These are phyloP conservation scores for Natator depressus DNA, from an alignment of 2,113 vertebrate species.

Conservation along the genomic window DNA sequence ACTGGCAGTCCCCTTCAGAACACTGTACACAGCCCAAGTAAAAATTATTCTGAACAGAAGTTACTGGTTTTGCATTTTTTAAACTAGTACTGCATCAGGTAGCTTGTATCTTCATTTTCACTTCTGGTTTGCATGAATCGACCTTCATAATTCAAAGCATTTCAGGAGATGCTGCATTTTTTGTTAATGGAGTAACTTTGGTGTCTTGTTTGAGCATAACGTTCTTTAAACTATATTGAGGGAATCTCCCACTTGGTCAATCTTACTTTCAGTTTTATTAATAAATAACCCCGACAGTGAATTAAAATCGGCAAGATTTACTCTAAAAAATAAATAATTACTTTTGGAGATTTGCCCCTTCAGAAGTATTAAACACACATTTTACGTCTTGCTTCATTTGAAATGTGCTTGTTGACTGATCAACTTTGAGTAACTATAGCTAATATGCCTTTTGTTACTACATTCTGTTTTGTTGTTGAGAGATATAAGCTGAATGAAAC, in stretches of 20 bases:
- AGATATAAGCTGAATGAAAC: constrained; percentile 32
- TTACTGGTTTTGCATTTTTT: background rate
- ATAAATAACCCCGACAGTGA: background rate
- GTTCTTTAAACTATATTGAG: background rate
- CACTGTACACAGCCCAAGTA: background rate
- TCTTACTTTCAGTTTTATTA: constrained; percentile 42
- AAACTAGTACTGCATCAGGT: constrained; percentile 14
- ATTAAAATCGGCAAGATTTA: constrained; percentile 53
- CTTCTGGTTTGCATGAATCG: background rate
- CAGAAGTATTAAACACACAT: background rate
- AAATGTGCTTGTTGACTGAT: background rate
- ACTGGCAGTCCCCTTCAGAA: background rate
- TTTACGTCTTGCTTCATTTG: background rate
- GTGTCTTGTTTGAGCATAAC: background rate
- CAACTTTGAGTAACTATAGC: constrained; percentile 22
- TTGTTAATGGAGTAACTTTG: constrained; percentile 45
- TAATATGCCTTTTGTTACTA: constrained; percentile 6
- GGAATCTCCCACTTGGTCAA: constrained; percentile 31
- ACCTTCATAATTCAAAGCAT: background rate
- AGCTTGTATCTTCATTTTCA: background rate
- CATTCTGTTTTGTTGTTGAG: constrained; percentile 10
- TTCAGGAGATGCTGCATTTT: constrained; percentile 30
- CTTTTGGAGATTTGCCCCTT: constrained; percentile 38
- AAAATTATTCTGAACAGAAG: background rate
- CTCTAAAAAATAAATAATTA: constrained; percentile 25